Evolutionary conservation across 2,113 vertebrate genomes (phyloP).

Genomic region (Halcyon senegalensis): DNA sequence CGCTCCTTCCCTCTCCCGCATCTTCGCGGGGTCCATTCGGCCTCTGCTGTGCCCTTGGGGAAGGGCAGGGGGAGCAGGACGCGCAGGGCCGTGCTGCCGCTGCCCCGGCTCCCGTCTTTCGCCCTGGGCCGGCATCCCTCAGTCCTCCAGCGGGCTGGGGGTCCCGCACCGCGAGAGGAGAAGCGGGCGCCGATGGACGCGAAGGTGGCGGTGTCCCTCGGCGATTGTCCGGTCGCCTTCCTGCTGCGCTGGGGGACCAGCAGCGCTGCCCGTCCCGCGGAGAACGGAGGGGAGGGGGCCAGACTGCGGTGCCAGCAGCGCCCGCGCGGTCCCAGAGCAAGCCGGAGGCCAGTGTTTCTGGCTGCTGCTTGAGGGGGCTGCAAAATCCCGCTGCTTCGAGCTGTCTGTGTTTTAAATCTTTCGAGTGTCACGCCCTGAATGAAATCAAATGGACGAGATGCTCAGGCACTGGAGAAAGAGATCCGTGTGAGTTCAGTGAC

Average conservation of each 20-base stretch:
- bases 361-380: not conserved
- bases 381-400: not conserved
- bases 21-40: not conserved
- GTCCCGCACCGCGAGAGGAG: not conserved
- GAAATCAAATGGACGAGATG: not conserved
- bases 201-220: not conserved
- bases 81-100: not conserved
- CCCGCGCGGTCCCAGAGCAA: not conserved
- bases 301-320: no score
- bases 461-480: not conserved
- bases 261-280: not conserved
- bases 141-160: no score
- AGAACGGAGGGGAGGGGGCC: not conserved
- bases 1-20: not conserved
- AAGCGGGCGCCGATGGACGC: no score
- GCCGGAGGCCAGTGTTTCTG: rapidly evolving
- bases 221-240: not conserved
- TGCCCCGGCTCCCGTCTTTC: not conserved
- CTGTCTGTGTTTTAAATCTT: not conserved
- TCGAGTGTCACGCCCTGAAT: not conserved
- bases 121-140: not conserved
- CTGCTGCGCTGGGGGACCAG: not conserved
- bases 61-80: not conserved
- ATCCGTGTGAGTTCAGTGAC: not conserved
- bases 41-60: not conserved